phyloP scores from a whole-genome alignment of 2,113 vertebrate genomes.

The Hucho hucho region DNA sequence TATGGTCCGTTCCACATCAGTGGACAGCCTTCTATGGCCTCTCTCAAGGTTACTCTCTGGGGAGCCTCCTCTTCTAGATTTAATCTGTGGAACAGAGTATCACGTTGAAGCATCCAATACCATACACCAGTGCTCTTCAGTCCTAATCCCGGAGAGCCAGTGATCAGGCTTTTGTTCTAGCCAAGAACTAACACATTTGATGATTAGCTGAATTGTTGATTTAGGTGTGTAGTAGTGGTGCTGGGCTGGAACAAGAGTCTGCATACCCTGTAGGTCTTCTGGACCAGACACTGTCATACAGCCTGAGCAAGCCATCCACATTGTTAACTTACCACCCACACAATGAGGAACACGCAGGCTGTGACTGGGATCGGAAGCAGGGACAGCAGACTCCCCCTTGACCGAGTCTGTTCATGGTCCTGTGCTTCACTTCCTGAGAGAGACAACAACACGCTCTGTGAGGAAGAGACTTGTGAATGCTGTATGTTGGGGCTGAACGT shows the following conservation, averaged over 20 bases:
- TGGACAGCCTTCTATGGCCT: neutral
- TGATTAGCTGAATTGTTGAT: no score
- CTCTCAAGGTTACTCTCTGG: neutral
- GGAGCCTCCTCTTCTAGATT: neutral
- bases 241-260: no score
- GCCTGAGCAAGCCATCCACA: neutral
- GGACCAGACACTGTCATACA: neutral
- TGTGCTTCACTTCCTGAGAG: slow-evolving; percentile 2
- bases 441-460: neutral
- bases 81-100: neutral
- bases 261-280: no score
- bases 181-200: neutral
- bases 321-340: slow-evolving; percentile 2
- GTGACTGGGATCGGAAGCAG: slow-evolving; percentile 3
- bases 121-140: neutral
- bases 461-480: neutral
- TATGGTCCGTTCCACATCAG: slow-evolving; percentile 2
- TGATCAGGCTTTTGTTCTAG: neutral
- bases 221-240: no score
- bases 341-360: neutral
- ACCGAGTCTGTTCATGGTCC: neutral
- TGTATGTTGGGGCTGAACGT: neutral
- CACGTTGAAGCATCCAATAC: neutral
- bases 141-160: neutral
- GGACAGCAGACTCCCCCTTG: neutral